A percentile compares a stretch with the other conserved stretches of the same genome.
Conservation (phyloP, 2,797 vertebrate genomes). For the Scolopax rusticola region DNA sequence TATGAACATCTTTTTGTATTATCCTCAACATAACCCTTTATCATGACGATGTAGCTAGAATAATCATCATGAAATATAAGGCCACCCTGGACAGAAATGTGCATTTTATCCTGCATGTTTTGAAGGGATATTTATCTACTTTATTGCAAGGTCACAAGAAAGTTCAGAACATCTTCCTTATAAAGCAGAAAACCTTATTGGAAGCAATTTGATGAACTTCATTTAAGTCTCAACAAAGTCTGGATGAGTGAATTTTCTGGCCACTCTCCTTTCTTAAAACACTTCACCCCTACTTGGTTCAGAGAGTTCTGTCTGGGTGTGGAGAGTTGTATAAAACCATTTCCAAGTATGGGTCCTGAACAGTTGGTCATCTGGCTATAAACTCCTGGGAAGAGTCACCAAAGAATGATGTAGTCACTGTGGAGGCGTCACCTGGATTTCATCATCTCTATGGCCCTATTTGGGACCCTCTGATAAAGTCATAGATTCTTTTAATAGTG, state of each 20-base stretch:
- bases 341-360: not conserved
- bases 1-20: not conserved
- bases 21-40: conserved; percentile 22
- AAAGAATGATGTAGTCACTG: no score
- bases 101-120: not conserved
- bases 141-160: not conserved
- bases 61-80: conserved; percentile 11
- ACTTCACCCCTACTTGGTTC: not conserved
- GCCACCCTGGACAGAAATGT: not conserved
- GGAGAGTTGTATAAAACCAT: not conserved
- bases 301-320: not conserved
- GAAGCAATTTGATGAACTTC: not conserved
- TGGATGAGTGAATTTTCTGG: not conserved
- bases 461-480: not conserved
- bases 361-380: not conserved
- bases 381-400: not conserved
- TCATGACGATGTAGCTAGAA: not conserved
- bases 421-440: not conserved
- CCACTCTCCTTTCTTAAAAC: not conserved
- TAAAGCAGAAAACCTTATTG: not conserved
- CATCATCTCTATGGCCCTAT: not conserved
- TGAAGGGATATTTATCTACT: not conserved
- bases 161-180: not conserved
- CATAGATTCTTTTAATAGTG: not conserved
- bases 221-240: not conserved